Base-by-base conservation (phyloP, 2,797 vertebrate genomes). In the Alca torda region DNA sequence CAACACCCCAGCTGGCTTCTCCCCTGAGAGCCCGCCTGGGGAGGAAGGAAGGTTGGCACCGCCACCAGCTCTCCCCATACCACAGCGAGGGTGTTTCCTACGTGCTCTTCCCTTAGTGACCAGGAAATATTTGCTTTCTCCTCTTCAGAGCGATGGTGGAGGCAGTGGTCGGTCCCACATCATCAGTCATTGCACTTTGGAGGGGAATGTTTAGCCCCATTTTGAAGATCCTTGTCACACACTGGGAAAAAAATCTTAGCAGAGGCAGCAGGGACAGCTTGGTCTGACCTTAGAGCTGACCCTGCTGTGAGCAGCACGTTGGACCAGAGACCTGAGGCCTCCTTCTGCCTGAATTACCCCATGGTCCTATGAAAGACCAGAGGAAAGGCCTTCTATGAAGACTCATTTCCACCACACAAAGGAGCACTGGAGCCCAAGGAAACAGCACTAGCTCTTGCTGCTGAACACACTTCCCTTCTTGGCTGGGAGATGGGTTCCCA, bases 31-130 rank as follows among this genome's bases (percentile, higher is more conserved):
- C 26, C 7, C 0, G 1, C 1, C 3, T 8, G 10, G 46, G 23
- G 25, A 54, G 31, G 10, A 4, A 39, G 59, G 78, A 37, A 30
- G 0, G 0, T 2, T 3, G 1, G 59, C 31, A 5, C 12, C n/a
- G 43, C 79, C 35, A 41, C 2, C 35, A 60, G 48, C 26, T 74
- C 33, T 30, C 28, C 54, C 46, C 0, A 0, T 4, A 5, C 13
- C 0, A 0, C 43, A 43, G 21, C 0, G 0, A 46, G 19, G 33
- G 13, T 3, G 7, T 56, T 87, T 14, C 81, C 81, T 16, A 4
- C 3, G 3, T 33, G 68, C 13, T 41, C 14, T 39, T 83, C 69
- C 78, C 21, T 13, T 21, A 39, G 39, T 10, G 39, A 74, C 33
- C 19, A 19, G 48, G n/a, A 81, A n/a, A 37, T 17, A 6, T 64